phyloP scores from a whole-genome alignment of 2,888 invertebrate species.

The Yponomeuta evonymella region DNA sequence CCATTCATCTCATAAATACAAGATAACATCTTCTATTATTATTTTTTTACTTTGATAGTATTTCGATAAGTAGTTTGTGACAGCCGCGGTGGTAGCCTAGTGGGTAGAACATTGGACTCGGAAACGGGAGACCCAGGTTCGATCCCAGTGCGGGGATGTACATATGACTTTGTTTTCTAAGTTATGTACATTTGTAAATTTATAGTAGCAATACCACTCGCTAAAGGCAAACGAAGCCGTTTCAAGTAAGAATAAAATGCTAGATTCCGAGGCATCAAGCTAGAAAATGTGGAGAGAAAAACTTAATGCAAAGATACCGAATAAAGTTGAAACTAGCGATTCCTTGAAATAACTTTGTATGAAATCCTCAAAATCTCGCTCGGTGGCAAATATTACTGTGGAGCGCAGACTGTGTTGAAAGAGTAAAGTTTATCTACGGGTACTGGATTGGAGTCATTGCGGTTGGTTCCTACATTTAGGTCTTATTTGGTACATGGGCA shows the following conservation, averaged over 20 bases:
- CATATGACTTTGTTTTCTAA: too few relatives aligned
- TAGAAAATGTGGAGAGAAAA: not conserved
- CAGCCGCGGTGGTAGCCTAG: too few relatives aligned
- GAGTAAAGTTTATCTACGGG: slow-evolving; percentile 15
- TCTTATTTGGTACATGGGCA: not conserved
- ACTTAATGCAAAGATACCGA: not conserved
- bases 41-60: too few relatives aligned
- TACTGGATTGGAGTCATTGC: not conserved
- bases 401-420: slow-evolving; percentile 12
- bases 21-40: too few relatives aligned
- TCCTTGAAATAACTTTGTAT: slow-evolving; percentile 16
- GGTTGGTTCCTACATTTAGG: not conserved
- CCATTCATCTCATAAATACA: too few relatives aligned
- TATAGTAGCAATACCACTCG: too few relatives aligned
- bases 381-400: slow-evolving; percentile 15
- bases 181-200: too few relatives aligned
- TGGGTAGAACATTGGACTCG: too few relatives aligned
- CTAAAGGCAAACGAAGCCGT: not conserved
- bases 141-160: too few relatives aligned
- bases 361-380: slow-evolving; percentile 12
- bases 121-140: too few relatives aligned
- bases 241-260: not conserved
- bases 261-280: not conserved
- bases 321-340: slow-evolving; percentile 1
- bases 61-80: too few relatives aligned